A percentile compares a stretch with the other conserved stretches of the same genome.
Evolutionary conservation across 2,797 vertebrate genomes (phyloP).

Genomic region (Channallabes apus): DNA sequence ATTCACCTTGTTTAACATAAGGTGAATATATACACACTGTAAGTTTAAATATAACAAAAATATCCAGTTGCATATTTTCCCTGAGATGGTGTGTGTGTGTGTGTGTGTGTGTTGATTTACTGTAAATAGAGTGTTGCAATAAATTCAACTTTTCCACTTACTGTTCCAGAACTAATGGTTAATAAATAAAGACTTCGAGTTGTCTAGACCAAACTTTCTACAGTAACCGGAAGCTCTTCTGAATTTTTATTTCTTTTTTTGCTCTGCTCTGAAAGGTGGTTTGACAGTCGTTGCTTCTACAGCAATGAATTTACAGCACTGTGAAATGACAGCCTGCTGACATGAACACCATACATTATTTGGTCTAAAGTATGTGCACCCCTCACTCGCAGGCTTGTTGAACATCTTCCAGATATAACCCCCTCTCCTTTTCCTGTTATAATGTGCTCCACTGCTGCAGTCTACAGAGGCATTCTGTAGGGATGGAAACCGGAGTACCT

Average conservation of each 20-base stretch:
- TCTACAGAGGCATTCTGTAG: too few species aligned
- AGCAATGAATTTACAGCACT: not conserved
- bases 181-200: constrained; percentile 86
- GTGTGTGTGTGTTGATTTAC: constrained; percentile 77
- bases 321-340: not conserved
- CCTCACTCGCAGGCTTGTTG: not conserved
- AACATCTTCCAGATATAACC: not conserved
- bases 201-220: constrained; percentile 85
- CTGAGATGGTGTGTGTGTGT: not conserved
- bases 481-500: too few species aligned
- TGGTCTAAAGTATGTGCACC: not conserved
- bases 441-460: not conserved
- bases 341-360: not conserved
- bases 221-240: constrained; percentile 84
- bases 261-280: constrained; percentile 62
- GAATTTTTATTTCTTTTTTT: constrained; percentile 22
- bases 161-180: constrained; percentile 91
- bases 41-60: not conserved
- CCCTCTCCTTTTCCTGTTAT: not conserved
- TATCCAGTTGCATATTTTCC: not conserved
- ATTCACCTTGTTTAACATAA: not conserved
- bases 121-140: constrained; percentile 99
- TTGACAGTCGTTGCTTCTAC: constrained; percentile 59
- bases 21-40: too few species aligned
- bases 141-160: constrained; percentile 89